Evolutionary conservation across 2,888 invertebrate genomes (phyloP), one percentile per base, ranked within the genome.

Genomic region (Spodoptera littoralis): DNA sequence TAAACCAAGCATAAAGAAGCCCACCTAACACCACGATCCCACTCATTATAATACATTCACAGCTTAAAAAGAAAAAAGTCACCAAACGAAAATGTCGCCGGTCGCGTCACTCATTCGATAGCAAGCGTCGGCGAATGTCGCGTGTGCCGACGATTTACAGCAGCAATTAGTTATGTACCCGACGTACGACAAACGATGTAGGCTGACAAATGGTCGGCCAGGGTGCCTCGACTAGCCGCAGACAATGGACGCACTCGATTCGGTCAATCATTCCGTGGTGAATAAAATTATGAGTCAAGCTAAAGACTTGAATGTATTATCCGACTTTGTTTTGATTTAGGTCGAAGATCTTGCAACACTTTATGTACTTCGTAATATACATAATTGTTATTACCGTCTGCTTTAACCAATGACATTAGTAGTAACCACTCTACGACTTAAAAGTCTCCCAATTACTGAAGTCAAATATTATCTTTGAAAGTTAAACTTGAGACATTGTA

Each of bases 121-220:
- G 77, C 74, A 65, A 60, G 71, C 70, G 73, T 68, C 66, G 68
- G 68, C 78, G 67, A 77, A 67, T 77, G 79, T 78, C 73, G 78
- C 78, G 62, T 76, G 75, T 65, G 78, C 67, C 73, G 60, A 80
- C 79, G 82, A 82, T 82, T 82, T 82, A 82, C 82, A 80, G 77
- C 82, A 46, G 80, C 83, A 82, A 82, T 82, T 82, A 82, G 82
- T 82, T 82, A 82, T 81, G 81, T 82, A 75, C 66, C 79, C 76
- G 79, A 80, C 82, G 70, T 66, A 70, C 73, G 80, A 82, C 81
- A 77, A 82, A 81, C 81, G 82, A 81, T 78, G 80, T 73, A 68
- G 78, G 70, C 77, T 81, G 81, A 81, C 80, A 81, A 81, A 81
- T 81, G 78, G 74, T 73, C 66, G 76, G 76, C 76, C 81, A 75